Conservation (phyloP, 2,113 vertebrate species). For the Petroica traversi region DNA sequence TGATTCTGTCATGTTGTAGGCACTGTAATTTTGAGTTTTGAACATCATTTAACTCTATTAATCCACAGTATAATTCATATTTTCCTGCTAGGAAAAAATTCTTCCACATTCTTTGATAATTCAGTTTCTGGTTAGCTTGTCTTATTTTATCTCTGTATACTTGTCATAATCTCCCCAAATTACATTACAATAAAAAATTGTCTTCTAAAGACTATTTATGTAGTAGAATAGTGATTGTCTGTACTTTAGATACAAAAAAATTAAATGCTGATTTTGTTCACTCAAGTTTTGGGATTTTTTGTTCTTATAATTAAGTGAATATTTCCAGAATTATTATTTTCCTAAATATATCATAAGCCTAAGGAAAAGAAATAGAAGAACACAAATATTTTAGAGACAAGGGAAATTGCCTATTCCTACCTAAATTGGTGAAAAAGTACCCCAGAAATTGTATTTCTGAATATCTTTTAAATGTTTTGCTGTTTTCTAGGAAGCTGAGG, state of each 20-base stretch:
- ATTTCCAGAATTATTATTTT: not conserved
- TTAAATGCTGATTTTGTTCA: not conserved
- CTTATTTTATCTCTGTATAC: not conserved
- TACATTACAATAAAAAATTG: not conserved
- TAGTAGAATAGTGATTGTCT: not conserved
- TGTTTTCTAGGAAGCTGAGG: not conserved
- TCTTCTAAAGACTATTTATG: not conserved
- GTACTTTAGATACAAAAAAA: not conserved
- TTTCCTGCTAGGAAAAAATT: not conserved
- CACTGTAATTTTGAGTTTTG: not conserved
- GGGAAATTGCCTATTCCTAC: not conserved
- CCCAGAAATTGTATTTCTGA: not conserved
- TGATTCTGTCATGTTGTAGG: not conserved
- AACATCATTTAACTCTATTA: not conserved
- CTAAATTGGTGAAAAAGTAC: not conserved
- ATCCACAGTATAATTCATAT: not conserved
- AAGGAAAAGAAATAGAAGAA: not conserved
- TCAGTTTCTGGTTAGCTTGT: not conserved
- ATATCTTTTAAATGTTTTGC: not conserved
- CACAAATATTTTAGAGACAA: not conserved
- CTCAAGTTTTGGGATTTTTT: not conserved
- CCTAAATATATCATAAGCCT: not conserved
- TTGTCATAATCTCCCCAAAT: not conserved
- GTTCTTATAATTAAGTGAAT: not conserved
- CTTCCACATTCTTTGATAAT: not conserved